Evolutionary conservation across 1,140 invertebrate genomes (phyloP).

Genomic region (Diorhabda sublineata): DNA sequence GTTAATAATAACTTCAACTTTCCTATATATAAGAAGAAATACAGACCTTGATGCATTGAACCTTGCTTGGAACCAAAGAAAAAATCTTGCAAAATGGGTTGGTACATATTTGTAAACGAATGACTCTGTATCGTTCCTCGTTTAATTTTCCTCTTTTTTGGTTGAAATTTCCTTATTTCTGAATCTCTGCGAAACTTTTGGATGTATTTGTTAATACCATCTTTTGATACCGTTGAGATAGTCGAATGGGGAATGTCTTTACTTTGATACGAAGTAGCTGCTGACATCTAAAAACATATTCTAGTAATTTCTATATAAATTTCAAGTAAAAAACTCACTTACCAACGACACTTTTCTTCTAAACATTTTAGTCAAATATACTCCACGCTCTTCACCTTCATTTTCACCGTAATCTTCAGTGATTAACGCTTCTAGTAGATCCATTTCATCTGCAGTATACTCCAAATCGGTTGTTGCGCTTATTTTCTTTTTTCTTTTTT

Average conservation of each 20-base stretch:
- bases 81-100: conserved; percentile 39
- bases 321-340: not conserved
- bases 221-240: conserved; percentile 13
- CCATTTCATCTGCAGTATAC: not conserved
- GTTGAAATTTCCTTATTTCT: conserved; percentile 33
- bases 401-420: not conserved
- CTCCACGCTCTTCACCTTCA: conserved; percentile 3
- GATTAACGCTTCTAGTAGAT: not conserved
- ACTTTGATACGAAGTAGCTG: conserved; percentile 33
- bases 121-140: conserved; percentile 52
- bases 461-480: not conserved
- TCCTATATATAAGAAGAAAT: not conserved
- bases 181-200: conserved; percentile 41
- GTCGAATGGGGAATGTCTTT: conserved; percentile 26
- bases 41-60: conserved; percentile 38
- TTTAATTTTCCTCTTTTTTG: conserved; percentile 47
- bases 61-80: conserved; percentile 37
- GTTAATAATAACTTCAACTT: not conserved
- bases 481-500: conserved; percentile 21
- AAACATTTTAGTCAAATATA: conserved; percentile 32
- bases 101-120: conserved; percentile 51
- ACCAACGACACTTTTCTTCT: conserved; percentile 30
- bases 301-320: not conserved
- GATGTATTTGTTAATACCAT: conserved; percentile 25
- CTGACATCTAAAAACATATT: conserved; percentile 28